These are phyloP conservation scores for Odobenus rosmarus DNA, from an alignment of 2,113 vertebrate genomes.

Conservation along the genomic window DNA sequence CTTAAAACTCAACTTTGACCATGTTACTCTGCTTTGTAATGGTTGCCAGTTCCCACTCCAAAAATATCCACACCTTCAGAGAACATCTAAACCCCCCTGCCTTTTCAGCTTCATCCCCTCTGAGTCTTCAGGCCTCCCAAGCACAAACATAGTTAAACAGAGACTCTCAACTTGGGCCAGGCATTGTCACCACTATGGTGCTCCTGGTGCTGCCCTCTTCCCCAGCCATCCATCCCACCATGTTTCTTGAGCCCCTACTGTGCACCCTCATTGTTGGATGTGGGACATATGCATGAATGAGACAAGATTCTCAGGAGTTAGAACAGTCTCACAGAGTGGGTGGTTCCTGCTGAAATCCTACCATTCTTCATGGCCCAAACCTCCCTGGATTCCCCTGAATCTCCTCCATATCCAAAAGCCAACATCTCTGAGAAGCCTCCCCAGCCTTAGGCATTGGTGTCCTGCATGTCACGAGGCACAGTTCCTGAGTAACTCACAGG, in stretches of 20 bases:
- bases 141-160: not conserved
- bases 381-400: not conserved
- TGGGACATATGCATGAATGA: not conserved
- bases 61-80: not conserved
- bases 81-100: not conserved
- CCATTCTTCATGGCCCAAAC: not conserved
- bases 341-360: not conserved
- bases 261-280: accelerated
- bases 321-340: not conserved
- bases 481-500: not conserved
- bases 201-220: not conserved
- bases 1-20: not conserved
- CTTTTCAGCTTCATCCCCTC: too few relatives aligned
- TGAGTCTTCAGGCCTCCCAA: not conserved
- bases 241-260: not conserved
- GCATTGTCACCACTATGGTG: not conserved
- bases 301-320: not conserved
- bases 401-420: not conserved
- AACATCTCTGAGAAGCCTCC: not conserved
- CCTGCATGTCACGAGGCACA: accelerated
- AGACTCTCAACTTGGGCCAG: not conserved
- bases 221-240: too few relatives aligned
- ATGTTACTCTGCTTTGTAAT: not conserved
- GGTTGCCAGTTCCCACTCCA: not conserved
- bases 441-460: not conserved